Percentiles rank a stretch among this genome's conserved stretches.
These are phyloP conservation scores for Perithous albicinctus DNA, from an alignment of 2,888 invertebrate genomes.

Conservation along the genomic window DNA sequence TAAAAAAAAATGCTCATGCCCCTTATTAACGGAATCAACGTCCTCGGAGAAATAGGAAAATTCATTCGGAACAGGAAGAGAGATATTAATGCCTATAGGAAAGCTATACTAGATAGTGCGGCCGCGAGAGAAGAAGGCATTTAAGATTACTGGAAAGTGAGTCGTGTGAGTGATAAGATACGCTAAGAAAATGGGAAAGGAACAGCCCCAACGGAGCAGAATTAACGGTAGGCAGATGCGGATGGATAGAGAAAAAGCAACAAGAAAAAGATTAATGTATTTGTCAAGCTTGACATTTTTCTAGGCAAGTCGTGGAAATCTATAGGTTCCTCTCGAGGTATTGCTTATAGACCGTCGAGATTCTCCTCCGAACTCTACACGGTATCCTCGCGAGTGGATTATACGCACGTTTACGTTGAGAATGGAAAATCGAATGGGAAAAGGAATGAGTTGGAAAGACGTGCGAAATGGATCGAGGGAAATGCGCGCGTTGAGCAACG, in stretches of 20 bases:
- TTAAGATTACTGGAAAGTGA: conserved; percentile 32
- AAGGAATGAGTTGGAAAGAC: conserved; percentile 27
- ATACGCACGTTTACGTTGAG: conserved; percentile 12
- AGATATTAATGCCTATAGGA: conserved; percentile 43
- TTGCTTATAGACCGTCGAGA: too few relatives aligned
- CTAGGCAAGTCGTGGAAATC: not conserved
- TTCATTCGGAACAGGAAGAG: conserved; percentile 43
- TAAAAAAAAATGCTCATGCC: too few relatives aligned
- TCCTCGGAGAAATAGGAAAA: conserved; percentile 9
- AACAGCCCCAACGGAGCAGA: too few relatives aligned
- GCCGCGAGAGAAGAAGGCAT: conserved; percentile 50
- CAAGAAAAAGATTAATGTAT: too few relatives aligned
- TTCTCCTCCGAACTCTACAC: conserved; percentile 12
- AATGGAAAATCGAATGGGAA: conserved; percentile 42
- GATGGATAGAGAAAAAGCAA: too few relatives aligned
- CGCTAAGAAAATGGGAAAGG: too few relatives aligned
- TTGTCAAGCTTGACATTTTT: too few relatives aligned
- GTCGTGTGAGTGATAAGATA: too few relatives aligned
- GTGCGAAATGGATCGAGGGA: conserved; percentile 39
- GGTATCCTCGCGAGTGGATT: not conserved
- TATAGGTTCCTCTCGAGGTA: not conserved
- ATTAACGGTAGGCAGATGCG: too few relatives aligned
- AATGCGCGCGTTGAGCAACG: conserved; percentile 39
- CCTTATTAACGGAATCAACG: not conserved
- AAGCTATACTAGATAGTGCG: conserved; percentile 2